A percentile compares a stretch with the other conserved stretches of the same genome.
phyloP scores from a whole-genome alignment of 2,113 vertebrate genomes.

The Oryzias curvinotus region DNA sequence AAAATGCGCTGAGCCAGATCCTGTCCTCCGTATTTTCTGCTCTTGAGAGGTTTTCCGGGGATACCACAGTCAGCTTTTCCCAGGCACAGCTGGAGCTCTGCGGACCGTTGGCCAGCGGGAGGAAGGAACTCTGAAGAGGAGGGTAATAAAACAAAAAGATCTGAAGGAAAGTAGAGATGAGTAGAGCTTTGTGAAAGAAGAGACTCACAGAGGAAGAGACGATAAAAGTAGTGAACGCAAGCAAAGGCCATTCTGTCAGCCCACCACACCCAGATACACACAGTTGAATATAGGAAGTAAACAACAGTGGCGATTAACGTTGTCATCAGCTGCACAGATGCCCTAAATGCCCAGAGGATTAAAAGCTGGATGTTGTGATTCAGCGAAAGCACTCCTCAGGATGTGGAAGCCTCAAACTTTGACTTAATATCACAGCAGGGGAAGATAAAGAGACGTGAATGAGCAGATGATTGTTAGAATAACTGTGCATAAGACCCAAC shows the following conservation, averaged over 20 bases:
- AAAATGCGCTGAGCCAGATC: slow-evolving; percentile 58
- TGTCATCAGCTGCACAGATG: slow-evolving; percentile 6
- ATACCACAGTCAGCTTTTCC: slow-evolving; percentile 69
- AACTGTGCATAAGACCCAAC: too few species aligned
- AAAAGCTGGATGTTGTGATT: slow-evolving; percentile 17
- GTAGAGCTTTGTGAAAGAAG: not conserved
- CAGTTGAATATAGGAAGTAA: slow-evolving; percentile 44
- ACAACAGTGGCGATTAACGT: slow-evolving; percentile 19
- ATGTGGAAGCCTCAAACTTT: not conserved
- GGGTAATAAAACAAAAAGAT: slow-evolving; percentile 13
- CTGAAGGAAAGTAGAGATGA: slow-evolving; percentile 24
- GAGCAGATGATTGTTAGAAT: too few species aligned
- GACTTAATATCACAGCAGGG: not conserved
- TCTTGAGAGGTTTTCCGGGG: slow-evolving; percentile 58
- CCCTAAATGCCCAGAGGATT: slow-evolving; percentile 2
- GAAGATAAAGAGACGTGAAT: not conserved
- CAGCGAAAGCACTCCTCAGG: not conserved
- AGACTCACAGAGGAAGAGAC: slow-evolving; percentile 9
- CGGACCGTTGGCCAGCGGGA: slow-evolving; percentile 30
- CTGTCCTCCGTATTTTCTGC: slow-evolving; percentile 10
- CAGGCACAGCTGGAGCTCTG: slow-evolving; percentile 58
- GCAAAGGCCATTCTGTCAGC: slow-evolving; percentile 24
- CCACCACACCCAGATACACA: slow-evolving; percentile 65
- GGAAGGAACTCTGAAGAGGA: not conserved
- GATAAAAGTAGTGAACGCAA: slow-evolving; percentile 21